A percentile compares a stretch with the other conserved stretches of the same genome.
phyloP scores from a whole-genome alignment of 2,888 invertebrate species.

The Nemotelus nigrinus region DNA sequence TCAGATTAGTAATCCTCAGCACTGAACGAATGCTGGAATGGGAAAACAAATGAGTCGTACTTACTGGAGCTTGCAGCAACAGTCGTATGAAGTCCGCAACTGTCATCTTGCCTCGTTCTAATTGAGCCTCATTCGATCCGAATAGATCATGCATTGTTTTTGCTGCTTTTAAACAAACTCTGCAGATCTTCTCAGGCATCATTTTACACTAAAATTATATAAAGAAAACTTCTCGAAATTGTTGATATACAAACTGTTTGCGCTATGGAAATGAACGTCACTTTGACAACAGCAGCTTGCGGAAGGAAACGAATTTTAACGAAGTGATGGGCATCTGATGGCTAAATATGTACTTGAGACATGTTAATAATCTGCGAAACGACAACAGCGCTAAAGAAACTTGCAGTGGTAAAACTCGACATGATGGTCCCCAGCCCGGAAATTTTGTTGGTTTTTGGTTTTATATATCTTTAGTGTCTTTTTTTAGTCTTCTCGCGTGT shows the following conservation, averaged over 20 bases:
- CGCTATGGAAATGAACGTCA: constrained; percentile 9
- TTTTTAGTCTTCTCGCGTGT: too few relatives aligned
- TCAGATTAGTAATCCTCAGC: too few relatives aligned
- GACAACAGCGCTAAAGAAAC: too few relatives aligned
- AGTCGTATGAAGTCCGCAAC: constrained; percentile 16
- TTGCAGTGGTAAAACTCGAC: too few relatives aligned
- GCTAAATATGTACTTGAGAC: not conserved
- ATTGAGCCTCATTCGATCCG: not conserved
- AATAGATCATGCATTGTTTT: not conserved
- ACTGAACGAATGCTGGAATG: too few relatives aligned
- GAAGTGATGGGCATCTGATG: constrained; percentile 23
- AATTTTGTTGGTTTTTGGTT: too few relatives aligned
- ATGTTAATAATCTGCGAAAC: too few relatives aligned
- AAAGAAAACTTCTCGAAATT: constrained; percentile 1
- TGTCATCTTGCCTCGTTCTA: not conserved
- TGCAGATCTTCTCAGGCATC: constrained; percentile 2
- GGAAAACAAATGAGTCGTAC: not conserved
- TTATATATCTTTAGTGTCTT: too few relatives aligned
- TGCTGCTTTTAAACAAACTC: constrained; percentile 14
- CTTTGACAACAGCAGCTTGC: constrained; percentile 11
- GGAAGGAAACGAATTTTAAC: not conserved
- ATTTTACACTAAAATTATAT: constrained; percentile 19
- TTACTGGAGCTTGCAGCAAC: constrained; percentile 7
- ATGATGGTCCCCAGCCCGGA: too few relatives aligned
- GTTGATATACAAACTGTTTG: constrained; percentile 24